Base-by-base conservation (phyloP, 2,888 invertebrate species). In the Melanophora roralis region DNA sequence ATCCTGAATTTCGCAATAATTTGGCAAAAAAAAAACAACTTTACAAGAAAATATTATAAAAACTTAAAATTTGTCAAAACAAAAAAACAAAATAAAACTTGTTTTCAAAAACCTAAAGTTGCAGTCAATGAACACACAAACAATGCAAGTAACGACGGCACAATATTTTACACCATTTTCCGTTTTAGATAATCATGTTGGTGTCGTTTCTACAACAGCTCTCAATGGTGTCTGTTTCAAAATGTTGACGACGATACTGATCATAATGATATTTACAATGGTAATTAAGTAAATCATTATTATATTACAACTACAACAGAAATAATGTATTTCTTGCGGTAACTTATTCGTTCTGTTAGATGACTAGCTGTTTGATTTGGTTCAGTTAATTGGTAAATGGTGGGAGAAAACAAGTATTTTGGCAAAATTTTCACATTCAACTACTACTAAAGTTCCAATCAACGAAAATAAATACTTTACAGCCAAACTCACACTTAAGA, bases 1-100 rank as follows among this genome's bases (percentile, higher is more conserved):
- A 82, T 53, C 81, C 78, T 68, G 74, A 69, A 83, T 84, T 84
- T 84, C 69, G 84, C 84, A 82, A 81, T 78, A 71, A 78, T 62
- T 81, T 81, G 64, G 32, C 53, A 68, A 78, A 55, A 62, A 55
- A 45, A 74, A 81, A 49, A 72, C 27, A 27, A 27, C 27, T 27
- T 5, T 27, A 27, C 27, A 27, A 27, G 6, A 23, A 65, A 38
- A 49, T 47, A 62, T 11, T 47, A 21, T 62, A 74, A 19, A 43
- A 38, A 64, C 43, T 27, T 57, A 47, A 55, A 60, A 60, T 53
- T 73, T 64, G 32, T 14, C 21, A 55, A 55, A 47, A 62, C 53
- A 51, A 68, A 32, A 60, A 67, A 21, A 64, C 40, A 64, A 4
- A 36, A 69, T 4, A 36, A 69, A 57, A 69, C 69, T 60, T 14